Percentiles rank a stretch among this genome's conserved stretches.
These are phyloP conservation scores for Brachyhypopomus occidentalis DNA, from an alignment of 2,113 vertebrate genomes.

Conservation along the genomic window DNA sequence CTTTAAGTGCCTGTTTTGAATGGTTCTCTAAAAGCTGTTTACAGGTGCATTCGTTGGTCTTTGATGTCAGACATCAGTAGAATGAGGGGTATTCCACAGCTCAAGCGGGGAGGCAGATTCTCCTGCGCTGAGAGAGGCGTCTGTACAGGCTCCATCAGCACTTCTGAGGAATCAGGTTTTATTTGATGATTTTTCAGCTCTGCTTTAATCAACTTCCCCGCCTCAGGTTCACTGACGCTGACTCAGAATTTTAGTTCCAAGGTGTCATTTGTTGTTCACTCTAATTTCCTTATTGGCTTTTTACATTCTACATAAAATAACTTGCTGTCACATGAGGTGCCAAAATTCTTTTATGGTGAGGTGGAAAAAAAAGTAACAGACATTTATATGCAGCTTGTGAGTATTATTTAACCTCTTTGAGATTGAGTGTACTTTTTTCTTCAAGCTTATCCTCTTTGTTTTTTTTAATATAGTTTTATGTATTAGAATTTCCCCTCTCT, in stretches of 20 bases:
- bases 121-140: slow-evolving; percentile 8
- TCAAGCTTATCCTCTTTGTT: too few relatives aligned
- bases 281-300: neutral
- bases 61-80: slow-evolving; percentile 66
- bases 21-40: slow-evolving; percentile 33
- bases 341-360: neutral
- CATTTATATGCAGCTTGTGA: neutral
- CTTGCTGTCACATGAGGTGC: slow-evolving; percentile 1
- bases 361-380: neutral
- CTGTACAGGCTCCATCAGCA: slow-evolving; percentile 42
- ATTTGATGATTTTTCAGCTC: slow-evolving; percentile 43
- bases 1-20: slow-evolving; percentile 59
- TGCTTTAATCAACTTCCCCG: slow-evolving; percentile 40
- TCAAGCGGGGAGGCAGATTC: slow-evolving; percentile 23
- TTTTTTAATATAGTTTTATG: too few relatives aligned
- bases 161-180: slow-evolving; percentile 43
- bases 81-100: slow-evolving; percentile 57
- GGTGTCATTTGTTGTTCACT: slow-evolving; percentile 6
- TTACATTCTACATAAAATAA: neutral
- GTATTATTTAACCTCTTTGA: neutral
- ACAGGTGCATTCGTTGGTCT: slow-evolving; percentile 49
- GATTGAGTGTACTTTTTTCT: neutral
- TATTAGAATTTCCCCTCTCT: too few relatives aligned
- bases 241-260: slow-evolving; percentile 39
- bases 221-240: slow-evolving; percentile 29